Base-by-base conservation (phyloP, 2,113 vertebrate genomes). In the Haplochromis vanheusdeni region DNA sequence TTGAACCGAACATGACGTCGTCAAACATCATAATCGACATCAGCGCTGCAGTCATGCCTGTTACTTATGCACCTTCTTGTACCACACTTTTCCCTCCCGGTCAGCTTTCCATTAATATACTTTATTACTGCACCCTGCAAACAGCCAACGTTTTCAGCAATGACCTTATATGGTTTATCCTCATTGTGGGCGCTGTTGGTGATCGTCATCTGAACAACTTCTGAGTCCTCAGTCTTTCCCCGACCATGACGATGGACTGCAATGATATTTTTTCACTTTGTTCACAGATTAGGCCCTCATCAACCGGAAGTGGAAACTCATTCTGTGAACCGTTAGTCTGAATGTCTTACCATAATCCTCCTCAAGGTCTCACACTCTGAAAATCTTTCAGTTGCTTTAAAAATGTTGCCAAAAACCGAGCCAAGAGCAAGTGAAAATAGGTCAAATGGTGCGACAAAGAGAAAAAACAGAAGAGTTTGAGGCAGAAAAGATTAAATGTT, bases 291-390 rank as follows among this genome's bases (percentile, higher is more conserved):
- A 65, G 31, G 17, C 17, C 9, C 10, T 2, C 9, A 26, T 75
- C 42, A 17, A 0, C 6, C 6, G 0, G 5, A 42, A 12, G n/a
- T 26, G 37, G 37, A 45, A 17, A 23, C 65, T 26, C n/a, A 9
- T 73, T 73, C 21, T 45, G 21, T 73, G 65, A 73, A 42, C 1
- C 21, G 8, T 0, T 73, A 14, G 21, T 73, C 65, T 9, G 13
- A 73, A 23, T 2, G 7, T 40, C 7, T 70, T 11, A 47, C 9
- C 21, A 5, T 28, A 45, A 47, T 17, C 68, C 23, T 47, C 23
- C 9, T 73, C 40, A 17, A 0, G 21, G 21, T 73, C 68, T 47
- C 40, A 5, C 68, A 73, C 40, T 26, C 21, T 23, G 8, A 1
- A 11, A 73, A 45, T 26, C 21, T 73, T 45, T 73, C 21, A 75